Conservation (phyloP, 2,113 vertebrate species). For the Aepyceros melampus region DNA sequence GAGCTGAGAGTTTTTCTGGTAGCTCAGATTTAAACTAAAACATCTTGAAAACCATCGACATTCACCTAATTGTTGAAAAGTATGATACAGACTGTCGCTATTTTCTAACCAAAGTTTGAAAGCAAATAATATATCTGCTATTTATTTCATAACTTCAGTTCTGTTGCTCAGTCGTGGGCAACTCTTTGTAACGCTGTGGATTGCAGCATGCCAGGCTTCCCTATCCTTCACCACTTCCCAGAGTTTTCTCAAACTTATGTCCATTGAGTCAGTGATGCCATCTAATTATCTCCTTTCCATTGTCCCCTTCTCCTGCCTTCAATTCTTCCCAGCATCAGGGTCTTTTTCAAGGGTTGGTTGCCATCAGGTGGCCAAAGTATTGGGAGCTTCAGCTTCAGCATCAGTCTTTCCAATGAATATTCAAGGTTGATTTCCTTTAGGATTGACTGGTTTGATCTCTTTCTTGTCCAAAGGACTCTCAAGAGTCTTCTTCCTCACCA, state of each 20-base stretch:
- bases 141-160: neutral
- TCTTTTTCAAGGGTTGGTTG: neutral
- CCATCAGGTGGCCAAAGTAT: neutral
- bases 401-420: neutral
- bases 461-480: neutral
- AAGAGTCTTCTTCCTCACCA: neutral
- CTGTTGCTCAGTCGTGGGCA: accelerated
- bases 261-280: neutral
- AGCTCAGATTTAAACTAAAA: neutral
- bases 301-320: neutral
- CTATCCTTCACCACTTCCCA: neutral
- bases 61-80: neutral
- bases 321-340: neutral
- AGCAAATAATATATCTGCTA: neutral
- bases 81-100: neutral
- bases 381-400: neutral
- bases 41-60: neutral
- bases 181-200: neutral
- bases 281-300: neutral
- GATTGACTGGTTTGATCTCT: neutral
- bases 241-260: neutral
- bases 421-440: neutral
- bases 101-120: neutral
- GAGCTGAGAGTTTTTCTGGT: neutral
- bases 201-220: neutral